Evolutionary conservation across 2,797 vertebrate species (phyloP), one percentile per base, ranked within the genome.

Genomic region (Gymnoscopelus braueri): DNA sequence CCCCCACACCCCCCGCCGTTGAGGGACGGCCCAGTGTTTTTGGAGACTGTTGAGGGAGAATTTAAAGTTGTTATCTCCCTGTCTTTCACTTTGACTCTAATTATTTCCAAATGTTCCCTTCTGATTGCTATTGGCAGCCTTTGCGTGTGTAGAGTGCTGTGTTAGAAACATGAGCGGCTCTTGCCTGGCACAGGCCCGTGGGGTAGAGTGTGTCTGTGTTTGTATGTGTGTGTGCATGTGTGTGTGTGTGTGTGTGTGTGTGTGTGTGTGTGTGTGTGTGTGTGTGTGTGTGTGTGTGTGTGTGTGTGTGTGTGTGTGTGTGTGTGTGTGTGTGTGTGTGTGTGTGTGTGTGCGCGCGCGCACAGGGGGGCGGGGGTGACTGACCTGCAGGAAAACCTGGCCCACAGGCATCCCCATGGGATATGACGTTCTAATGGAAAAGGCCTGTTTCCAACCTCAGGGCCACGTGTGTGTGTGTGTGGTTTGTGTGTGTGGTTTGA

Each of bases 41-140:
- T 75, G 60, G 79, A 85, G 73, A 81, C 67, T 61, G 65, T 73
- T 48, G 60, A 73, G 23, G 53, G 74, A 66, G 78, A 84, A 55
- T 77, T 81, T 58, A 75, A 81, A 84, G 67, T 84, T 81, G 73
- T 85, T 87, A 84, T 87, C 74, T 65, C 78, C 67, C 81, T 72
- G 82, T 87, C 81, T 83, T 85, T 82, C 71, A 75, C 68, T 82
- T 44, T 19, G 67, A 65, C 80, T 75, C 66, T 83, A 88, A 92
- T 90, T 65, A 78, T 87, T 92, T 91, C 88, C 92, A 94, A 89
- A 92, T 93, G 91, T 72, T 87, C 70, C 75, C 39, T 71, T 82
- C 77, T 85, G 89, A 92, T 89, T 81, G 74, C 83, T 69, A 49
- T 82, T 84, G 83, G 80, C 72, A 81, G 60, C 65, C 75, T 64